phyloP scores from a whole-genome alignment of 2,888 invertebrate species.

The Amiota mariae region DNA sequence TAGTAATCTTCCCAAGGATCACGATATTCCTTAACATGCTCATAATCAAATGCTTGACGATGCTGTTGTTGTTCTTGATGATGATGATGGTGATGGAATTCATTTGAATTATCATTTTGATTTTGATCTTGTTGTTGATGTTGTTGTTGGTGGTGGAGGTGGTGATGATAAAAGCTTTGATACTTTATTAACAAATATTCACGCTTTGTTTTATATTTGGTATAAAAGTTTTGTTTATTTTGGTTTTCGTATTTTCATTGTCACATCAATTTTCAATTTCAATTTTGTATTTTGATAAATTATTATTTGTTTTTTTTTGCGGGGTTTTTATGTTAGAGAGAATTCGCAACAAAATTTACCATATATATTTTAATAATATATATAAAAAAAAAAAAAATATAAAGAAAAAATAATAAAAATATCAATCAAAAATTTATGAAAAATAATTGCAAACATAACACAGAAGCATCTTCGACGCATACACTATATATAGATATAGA shows the following conservation, averaged over 20 bases:
- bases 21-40: slow-evolving; percentile 67
- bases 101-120: slow-evolving; percentile 1
- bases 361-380: slow-evolving; percentile 11
- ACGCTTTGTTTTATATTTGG: slow-evolving; percentile 44
- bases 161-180: slow-evolving; percentile 41
- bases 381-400: slow-evolving; percentile 33
- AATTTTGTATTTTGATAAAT: slow-evolving; percentile 7
- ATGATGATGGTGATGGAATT: slow-evolving; percentile 24
- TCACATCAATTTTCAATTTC: neutral
- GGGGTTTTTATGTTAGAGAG: slow-evolving; percentile 31
- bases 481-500: too few relatives aligned
- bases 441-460: slow-evolving; percentile 1
- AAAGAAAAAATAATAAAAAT: slow-evolving; percentile 38
- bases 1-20: slow-evolving; percentile 87
- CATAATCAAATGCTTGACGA: slow-evolving; percentile 37
- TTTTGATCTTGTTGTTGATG: slow-evolving; percentile 51
- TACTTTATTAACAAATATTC: slow-evolving; percentile 55
- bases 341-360: slow-evolving; percentile 43
- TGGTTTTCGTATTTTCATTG: neutral
- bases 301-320: slow-evolving; percentile 41
- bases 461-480: too few relatives aligned
- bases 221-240: slow-evolving; percentile 14
- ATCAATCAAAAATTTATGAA: slow-evolving; percentile 19
- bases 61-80: slow-evolving; percentile 24
- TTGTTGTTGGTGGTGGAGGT: slow-evolving; percentile 45